These are phyloP conservation scores for Callosobruchus maculatus DNA, from an alignment of 2,888 invertebrate species.

Conservation along the genomic window DNA sequence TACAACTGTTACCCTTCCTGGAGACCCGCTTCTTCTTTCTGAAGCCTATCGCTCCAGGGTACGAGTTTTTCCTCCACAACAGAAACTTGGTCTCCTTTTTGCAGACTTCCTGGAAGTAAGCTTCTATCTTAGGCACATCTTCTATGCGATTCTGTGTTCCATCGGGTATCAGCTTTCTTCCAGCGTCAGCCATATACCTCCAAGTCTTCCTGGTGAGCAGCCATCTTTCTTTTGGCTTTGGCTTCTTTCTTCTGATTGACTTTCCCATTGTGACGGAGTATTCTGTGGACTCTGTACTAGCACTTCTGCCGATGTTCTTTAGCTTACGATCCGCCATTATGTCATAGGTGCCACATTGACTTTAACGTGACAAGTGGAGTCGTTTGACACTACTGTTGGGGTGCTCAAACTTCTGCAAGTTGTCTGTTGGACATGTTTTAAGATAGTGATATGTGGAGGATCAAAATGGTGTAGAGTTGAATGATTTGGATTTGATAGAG, in stretches of 20 bases:
- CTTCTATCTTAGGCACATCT: constrained; percentile 76
- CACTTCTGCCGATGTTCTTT: constrained; percentile 43
- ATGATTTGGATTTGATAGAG: no score
- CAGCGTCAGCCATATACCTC: constrained; percentile 91
- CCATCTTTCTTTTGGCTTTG: constrained; percentile 74
- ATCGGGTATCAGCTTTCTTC: constrained; percentile 79
- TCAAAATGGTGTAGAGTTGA: no score
- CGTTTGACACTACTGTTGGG: background rate
- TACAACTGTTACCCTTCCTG: constrained; percentile 64
- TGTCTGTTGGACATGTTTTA: background rate
- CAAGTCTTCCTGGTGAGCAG: constrained; percentile 83
- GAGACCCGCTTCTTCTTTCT: constrained; percentile 54
- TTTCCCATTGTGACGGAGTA: constrained; percentile 53
- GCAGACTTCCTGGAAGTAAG: constrained; percentile 81
- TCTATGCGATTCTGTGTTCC: constrained; percentile 69
- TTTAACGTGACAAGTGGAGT: background rate
- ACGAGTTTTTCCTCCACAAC: constrained; percentile 79
- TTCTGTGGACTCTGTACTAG: constrained; percentile 50
- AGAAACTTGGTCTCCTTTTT: constrained; percentile 73
- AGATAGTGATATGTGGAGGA: background rate
- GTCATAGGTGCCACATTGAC: background rate
- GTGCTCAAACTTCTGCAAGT: background rate
- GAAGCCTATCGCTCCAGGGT: constrained; percentile 66
- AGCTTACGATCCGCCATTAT: constrained; percentile 21
- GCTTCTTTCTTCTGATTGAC: constrained; percentile 53